A percentile compares a stretch with the other conserved stretches of the same genome.
Conservation (phyloP, 2,888 invertebrate species). For the Bombylius discolor region DNA sequence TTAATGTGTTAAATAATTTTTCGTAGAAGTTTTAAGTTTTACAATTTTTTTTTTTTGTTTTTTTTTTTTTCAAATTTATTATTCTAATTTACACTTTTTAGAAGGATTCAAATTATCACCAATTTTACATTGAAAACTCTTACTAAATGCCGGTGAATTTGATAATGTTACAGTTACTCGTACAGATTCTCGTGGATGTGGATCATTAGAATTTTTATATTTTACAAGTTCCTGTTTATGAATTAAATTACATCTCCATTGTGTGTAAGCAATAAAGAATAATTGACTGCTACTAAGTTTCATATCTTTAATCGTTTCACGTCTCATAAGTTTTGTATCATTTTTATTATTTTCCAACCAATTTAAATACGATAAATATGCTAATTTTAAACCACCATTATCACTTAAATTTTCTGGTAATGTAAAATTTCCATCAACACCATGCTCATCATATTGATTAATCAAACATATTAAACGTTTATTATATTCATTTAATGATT, state of each 20-base stretch:
- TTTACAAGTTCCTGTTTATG: not conserved
- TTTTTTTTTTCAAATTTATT: not conserved
- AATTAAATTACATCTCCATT: conserved; percentile 2
- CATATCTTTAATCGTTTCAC: not conserved
- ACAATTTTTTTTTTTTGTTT: too few relatives aligned
- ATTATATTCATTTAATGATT: not conserved
- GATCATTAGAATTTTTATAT: not conserved
- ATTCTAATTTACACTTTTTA: not conserved
- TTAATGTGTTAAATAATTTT: too few relatives aligned
- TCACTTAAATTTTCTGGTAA: not conserved
- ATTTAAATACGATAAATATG: conserved; percentile 1
- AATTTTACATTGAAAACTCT: not conserved
- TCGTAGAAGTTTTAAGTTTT: too few relatives aligned
- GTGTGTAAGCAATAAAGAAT: conserved; percentile 1
- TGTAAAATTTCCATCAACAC: not conserved
- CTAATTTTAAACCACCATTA: conserved; percentile 1
- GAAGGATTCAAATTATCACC: not conserved
- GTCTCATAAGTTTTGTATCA: not conserved
- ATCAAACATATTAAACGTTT: not conserved
- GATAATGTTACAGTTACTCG: not conserved
- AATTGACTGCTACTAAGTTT: not conserved
- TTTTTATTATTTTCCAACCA: not conserved
- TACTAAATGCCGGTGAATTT: not conserved
- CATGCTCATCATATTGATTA: not conserved
- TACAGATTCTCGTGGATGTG: not conserved